phyloP scores from a whole-genome alignment of 2,888 invertebrate species.

The Drosophila peninsularis region DNA sequence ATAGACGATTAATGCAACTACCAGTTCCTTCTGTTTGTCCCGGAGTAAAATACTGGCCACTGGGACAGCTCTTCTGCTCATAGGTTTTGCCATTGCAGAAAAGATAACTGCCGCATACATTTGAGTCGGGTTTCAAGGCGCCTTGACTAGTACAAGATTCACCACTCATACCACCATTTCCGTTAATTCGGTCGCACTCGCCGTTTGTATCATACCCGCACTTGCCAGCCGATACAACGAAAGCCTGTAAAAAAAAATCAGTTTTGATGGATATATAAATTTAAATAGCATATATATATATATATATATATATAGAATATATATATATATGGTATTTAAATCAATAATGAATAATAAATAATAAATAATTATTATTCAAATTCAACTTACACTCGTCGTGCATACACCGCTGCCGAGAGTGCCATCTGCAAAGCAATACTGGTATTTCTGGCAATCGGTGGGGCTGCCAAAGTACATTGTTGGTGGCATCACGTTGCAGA shows the following conservation, averaged over 20 bases:
- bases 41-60: conserved; percentile 37
- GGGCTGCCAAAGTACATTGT: conserved; percentile 39
- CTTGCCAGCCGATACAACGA: rapidly evolving
- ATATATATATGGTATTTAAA: background rate
- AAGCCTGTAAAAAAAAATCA: conserved; percentile 32
- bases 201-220: conserved; percentile 37
- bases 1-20: conserved; percentile 25
- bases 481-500: conserved; percentile 50
- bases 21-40: rapidly evolving
- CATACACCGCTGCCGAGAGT: rapidly evolving
- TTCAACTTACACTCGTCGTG: conserved; percentile 9
- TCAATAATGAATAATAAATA: too few relatives aligned
- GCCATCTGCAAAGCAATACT: conserved; percentile 20
- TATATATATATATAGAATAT: too few relatives aligned
- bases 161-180: too few relatives aligned
- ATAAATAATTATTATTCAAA: background rate
- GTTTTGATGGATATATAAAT: too few relatives aligned
- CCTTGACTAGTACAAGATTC: rapidly evolving
- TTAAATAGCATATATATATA: too few relatives aligned
- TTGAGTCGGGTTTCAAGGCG: rapidly evolving
- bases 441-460: conserved; percentile 19
- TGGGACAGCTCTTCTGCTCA: conserved; percentile 11
- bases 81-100: conserved; percentile 15
- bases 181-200: conserved; percentile 14
- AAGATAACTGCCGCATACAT: conserved; percentile 39